Evolutionary conservation across 2,113 vertebrate genomes (phyloP), one percentile per base, ranked within the genome.

Genomic region (Hippocampus mohnikei): DNA sequence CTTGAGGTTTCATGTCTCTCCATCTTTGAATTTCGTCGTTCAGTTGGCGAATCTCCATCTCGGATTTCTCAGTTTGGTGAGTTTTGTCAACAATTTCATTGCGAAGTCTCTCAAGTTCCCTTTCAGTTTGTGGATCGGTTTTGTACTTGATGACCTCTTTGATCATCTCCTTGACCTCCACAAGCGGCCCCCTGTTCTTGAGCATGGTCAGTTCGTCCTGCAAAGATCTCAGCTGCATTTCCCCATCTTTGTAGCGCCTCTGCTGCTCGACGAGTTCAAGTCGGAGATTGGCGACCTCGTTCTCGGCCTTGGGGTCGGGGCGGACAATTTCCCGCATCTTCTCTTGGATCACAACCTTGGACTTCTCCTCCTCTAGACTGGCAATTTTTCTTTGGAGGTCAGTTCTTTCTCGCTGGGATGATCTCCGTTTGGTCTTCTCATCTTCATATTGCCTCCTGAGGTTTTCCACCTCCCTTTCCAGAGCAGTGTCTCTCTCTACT

Each of bases 71-170:
- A 0, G 92, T 96, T 40, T 93, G 88, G 83, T 94, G 92, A 0
- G 94, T 96, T 88, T 95, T 95, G 75, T 96, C 95, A 6, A 98
- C 93, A 12, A 99, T 98, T 81, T 98, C 95, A 52, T 96, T 94
- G n/a, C 96, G 86, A 66, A 99, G 96, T 68, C 86, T 87, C 79
- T 95, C 95, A 11, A 98, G 90, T 85, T 98, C 97, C 67, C 91
- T 87, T 86, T 98, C 94, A 0, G 94, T 94, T 85, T 96, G 92
- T 0, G 97, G 96, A 80, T 99, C 97, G 0, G 91, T 97, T 75
- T 95, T 98, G 82, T 99, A 98, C 80, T 95, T 97, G 73, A 99
- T 96, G 46, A 98, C 95, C 79, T 99, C 96, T 81, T 99, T 98
- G 29, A 96, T 96, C 48, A 94, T 94, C 72, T 98, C 97, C 77